Percentiles rank a stretch among this genome's conserved stretches.
Conservation (phyloP, 2,113 vertebrate genomes). For the Megaptera novaeangliae region DNA sequence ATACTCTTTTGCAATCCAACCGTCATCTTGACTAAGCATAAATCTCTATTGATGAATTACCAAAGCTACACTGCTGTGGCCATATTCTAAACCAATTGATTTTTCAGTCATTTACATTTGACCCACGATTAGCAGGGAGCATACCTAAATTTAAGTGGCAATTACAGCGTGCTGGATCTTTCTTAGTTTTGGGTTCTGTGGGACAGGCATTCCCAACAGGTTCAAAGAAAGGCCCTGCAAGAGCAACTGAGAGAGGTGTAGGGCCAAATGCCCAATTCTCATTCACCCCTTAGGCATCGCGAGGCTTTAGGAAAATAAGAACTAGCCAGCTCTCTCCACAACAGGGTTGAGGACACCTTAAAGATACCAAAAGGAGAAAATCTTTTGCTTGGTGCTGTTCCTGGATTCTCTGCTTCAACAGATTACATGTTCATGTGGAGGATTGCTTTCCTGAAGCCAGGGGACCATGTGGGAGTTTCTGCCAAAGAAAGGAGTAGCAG, state of each 20-base stretch:
- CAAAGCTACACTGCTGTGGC: neutral
- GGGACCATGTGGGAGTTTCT: neutral
- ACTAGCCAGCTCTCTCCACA: neutral
- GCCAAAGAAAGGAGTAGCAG: neutral
- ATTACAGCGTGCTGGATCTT: neutral
- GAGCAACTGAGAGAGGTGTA: neutral
- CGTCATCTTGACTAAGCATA: neutral
- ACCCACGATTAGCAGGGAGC: neutral
- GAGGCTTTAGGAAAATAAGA: neutral
- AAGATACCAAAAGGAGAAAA: neutral
- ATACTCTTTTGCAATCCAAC: neutral
- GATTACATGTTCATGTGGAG: neutral
- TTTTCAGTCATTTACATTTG: neutral
- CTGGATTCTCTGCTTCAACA: neutral
- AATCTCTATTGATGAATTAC: neutral
- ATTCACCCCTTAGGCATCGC: too few relatives aligned
- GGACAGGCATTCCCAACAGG: neutral
- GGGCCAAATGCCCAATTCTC: neutral
- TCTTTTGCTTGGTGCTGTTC: neutral
- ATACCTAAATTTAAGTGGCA: neutral
- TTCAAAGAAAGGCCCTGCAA: neutral
- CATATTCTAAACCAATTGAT: neutral
- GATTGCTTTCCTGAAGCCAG: neutral
- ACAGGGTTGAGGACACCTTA: neutral
- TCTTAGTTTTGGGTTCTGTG: neutral